A percentile compares a stretch with the other conserved stretches of the same genome.
Conservation (phyloP, 2,888 invertebrate species). For the Thyatira batis region DNA sequence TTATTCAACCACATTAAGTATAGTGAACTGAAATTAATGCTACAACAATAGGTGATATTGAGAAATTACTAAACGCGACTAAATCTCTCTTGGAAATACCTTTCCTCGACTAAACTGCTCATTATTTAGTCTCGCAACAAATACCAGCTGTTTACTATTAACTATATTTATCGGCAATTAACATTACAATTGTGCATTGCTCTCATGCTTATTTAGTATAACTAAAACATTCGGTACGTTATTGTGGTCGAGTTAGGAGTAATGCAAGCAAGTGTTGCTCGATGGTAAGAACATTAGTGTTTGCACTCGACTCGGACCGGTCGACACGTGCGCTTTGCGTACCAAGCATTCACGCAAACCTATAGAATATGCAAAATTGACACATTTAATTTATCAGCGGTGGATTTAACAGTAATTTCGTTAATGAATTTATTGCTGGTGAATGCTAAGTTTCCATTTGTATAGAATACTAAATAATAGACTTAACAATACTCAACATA, state of each 20-base stretch:
- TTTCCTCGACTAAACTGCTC: background rate
- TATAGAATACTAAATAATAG: too few relatives aligned
- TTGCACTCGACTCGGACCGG: background rate
- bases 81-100: background rate
- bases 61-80: background rate
- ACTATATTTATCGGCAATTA: background rate
- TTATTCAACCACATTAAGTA: background rate
- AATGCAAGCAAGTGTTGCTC: background rate
- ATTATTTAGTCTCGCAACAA: background rate
- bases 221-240: background rate
- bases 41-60: too few relatives aligned
- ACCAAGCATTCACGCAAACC: constrained; percentile 3
- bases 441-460: too few relatives aligned
- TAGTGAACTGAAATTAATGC: too few relatives aligned
- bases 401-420: constrained; percentile 8
- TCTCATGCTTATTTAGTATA: background rate
- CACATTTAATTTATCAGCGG: constrained; percentile 13
- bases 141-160: background rate
- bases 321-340: constrained; percentile 4
- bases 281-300: background rate
- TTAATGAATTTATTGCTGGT: constrained; percentile 6
- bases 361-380: constrained; percentile 20
- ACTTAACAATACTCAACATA: too few relatives aligned
- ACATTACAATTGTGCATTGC: background rate
- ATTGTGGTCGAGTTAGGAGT: background rate